phyloP scores from a whole-genome alignment of 2,797 vertebrate genomes.

The Aulostomus chinensis region DNA sequence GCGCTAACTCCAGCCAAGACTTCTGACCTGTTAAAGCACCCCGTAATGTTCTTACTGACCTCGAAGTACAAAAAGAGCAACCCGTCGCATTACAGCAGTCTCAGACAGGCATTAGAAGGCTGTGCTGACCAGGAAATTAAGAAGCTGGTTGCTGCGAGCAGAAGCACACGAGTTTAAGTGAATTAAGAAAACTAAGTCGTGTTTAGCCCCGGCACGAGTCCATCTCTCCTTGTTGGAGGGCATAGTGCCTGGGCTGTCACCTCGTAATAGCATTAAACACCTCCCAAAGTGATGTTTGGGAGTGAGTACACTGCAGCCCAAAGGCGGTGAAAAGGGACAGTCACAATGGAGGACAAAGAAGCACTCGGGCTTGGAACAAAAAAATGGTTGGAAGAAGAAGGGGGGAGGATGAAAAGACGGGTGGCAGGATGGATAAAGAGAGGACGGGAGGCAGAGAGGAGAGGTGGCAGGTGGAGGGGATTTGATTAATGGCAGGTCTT shows the following conservation, averaged over 20 bases:
- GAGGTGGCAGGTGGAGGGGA: slow-evolving; percentile 72
- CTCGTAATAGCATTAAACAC: slow-evolving; percentile 74
- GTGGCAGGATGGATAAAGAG: slow-evolving; percentile 54
- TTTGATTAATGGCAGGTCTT: slow-evolving; percentile 78
- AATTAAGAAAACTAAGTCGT: slow-evolving; percentile 74
- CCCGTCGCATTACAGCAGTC: slow-evolving; percentile 34
- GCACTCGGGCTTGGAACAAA: slow-evolving; percentile 42
- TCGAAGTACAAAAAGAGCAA: slow-evolving; percentile 49
- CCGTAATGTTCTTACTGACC: slow-evolving; percentile 63
- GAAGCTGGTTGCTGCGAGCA: slow-evolving; percentile 50
- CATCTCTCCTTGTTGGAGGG: slow-evolving; percentile 59
- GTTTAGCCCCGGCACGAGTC: slow-evolving; percentile 61
- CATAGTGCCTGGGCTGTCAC: slow-evolving; percentile 53
- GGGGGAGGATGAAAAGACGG: slow-evolving; percentile 45
- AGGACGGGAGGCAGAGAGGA: slow-evolving; percentile 42
- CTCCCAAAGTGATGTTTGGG: slow-evolving; percentile 52
- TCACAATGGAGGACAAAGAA: slow-evolving; percentile 20
- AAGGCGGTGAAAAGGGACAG: slow-evolving; percentile 39
- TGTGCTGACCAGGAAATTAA: slow-evolving; percentile 42
- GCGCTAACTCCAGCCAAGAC: slow-evolving; percentile 36
- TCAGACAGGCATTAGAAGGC: slow-evolving; percentile 46
- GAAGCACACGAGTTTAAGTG: slow-evolving; percentile 66
- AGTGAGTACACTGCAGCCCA: slow-evolving; percentile 13
- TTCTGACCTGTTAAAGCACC: slow-evolving; percentile 50
- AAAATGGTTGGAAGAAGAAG: slow-evolving; percentile 8